These are phyloP conservation scores for Patella depressa DNA, from an alignment of 2,888 invertebrate genomes.

Conservation along the genomic window DNA sequence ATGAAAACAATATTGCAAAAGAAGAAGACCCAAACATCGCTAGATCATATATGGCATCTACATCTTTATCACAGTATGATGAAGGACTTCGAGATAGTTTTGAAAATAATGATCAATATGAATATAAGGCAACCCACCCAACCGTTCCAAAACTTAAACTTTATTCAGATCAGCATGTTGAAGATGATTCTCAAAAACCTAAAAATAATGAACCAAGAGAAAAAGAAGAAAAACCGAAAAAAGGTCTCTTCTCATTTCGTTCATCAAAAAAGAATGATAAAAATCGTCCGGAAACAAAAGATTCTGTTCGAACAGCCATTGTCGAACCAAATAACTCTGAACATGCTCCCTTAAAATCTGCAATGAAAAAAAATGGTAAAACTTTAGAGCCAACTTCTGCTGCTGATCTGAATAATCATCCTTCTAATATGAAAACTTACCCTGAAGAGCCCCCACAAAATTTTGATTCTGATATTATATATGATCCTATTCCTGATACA, in stretches of 20 bases:
- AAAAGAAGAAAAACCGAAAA: not conserved
- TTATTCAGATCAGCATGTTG: not conserved
- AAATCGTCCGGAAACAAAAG: not conserved
- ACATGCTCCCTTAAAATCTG: not conserved
- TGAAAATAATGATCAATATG: constrained; percentile 3
- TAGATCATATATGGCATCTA: not conserved
- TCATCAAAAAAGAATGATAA: not conserved
- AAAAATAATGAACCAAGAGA: not conserved
- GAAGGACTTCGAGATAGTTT: not conserved
- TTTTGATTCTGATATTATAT: constrained; percentile 4
- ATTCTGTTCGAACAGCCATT: not conserved
- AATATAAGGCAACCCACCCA: constrained; percentile 2
- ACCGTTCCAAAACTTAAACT: not conserved
- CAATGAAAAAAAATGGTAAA: not conserved
- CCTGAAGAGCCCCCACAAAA: not conserved
- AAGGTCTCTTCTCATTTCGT: not conserved
- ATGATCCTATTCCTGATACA: constrained; percentile 2
- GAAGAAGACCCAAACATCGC: not conserved
- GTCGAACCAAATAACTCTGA: not conserved
- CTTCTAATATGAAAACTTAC: not conserved
- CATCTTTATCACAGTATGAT: not conserved
- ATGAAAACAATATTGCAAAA: not conserved
- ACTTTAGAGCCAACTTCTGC: not conserved
- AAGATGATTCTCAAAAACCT: not conserved
- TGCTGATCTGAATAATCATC: constrained; percentile 8